A percentile compares a stretch with the other conserved stretches of the same genome.
phyloP scores from a whole-genome alignment of 2,113 vertebrate species.

The Thinocorus orbignyianus region DNA sequence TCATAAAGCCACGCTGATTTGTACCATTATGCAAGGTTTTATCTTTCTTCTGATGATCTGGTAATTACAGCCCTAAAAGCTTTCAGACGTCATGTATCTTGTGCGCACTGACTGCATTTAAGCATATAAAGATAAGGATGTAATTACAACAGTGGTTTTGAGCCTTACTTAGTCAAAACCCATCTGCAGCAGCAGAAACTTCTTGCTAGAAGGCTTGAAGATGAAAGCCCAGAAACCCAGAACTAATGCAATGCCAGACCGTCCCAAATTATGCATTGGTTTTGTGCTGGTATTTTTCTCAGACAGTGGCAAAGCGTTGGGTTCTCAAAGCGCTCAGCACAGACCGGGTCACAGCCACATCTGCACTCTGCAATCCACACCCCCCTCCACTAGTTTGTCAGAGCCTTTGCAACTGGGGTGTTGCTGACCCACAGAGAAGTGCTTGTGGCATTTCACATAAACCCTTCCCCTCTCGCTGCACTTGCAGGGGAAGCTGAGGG shows the following conservation, averaged over 20 bases:
- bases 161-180: background rate
- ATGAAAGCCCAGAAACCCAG: background rate
- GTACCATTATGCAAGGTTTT: background rate
- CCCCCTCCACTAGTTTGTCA: background rate
- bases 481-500: background rate
- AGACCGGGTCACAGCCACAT: background rate
- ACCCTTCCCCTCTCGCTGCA: rapidly evolving
- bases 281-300: background rate
- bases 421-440: background rate
- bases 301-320: background rate
- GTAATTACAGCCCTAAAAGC: background rate
- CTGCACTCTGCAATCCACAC: background rate
- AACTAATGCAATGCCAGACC: rapidly evolving
- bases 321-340: background rate
- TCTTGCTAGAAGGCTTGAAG: background rate
- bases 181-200: rapidly evolving
- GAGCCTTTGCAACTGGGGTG: background rate
- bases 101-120: background rate
- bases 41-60: background rate
- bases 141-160: background rate
- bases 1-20: background rate
- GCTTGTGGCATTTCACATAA: background rate
- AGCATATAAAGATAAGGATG: background rate
- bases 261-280: background rate
- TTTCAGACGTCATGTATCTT: background rate